Base-by-base conservation (phyloP, 2,888 invertebrate genomes). In the Drosophila histrio region DNA sequence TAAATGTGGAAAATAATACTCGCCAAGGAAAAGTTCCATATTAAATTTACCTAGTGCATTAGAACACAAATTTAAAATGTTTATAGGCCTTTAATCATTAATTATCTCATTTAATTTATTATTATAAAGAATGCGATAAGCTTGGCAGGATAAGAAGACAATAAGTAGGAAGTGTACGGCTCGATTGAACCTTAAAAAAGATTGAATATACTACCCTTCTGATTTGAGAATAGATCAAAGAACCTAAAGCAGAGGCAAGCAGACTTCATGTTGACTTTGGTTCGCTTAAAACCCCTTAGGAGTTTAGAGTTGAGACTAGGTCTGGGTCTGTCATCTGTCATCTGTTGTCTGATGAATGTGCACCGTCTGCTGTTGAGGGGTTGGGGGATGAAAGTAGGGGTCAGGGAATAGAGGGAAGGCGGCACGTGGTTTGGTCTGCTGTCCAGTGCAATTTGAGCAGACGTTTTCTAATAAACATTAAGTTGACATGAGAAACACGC, bases 401-500 rank as follows among this genome's bases (percentile, higher is more conserved):
- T 3, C 26, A 28, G 32, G 49, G 34, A 3, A 26, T 17, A 22
- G 1, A 72, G 72, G n/a, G 11, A 21, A 17, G 32, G 34, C 13
- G 49, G 21, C 32, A 13, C 30, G 41, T 8, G 38, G 39, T 36
- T 41, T 17, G 49, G 34, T 41, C 56, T 24, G 36, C 47, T 54
- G 64, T 65, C 54, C 63, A 36, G 34, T 50, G 69, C 67, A 71
- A 67, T 78, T 80, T 58, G 46, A 72, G 71, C 66, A 78, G 83
- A 86, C 79, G 61, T 65, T 79, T 77, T 77, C 84, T 79, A 87
- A 87, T 81, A 84, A 84, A 84, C 84, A 86, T 84, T 87, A 84
- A 87, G 84, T 84, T 87, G 84, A 84, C 87, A 84, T 76, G 79
- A 71, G 77, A 87, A 77, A 73, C 87, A 81, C 77, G 79, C 82